Base-by-base conservation (phyloP, 2,113 vertebrate genomes). In the Cygnus atratus region DNA sequence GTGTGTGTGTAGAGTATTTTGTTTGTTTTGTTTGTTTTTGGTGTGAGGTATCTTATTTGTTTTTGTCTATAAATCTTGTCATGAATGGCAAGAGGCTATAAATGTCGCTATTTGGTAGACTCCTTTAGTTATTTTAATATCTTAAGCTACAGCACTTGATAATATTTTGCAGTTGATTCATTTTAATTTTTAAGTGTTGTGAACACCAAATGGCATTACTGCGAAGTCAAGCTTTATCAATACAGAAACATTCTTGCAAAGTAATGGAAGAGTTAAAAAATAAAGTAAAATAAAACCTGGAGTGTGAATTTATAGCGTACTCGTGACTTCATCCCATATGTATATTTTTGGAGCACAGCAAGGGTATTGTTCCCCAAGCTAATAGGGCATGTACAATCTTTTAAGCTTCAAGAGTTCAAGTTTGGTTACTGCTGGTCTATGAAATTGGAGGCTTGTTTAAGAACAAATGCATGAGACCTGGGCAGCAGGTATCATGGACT, bases 151-250 rank as follows among this genome's bases (percentile, higher is more conserved):
- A 65, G 7, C 13, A 11, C 13, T 46, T 78, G 11, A 5, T 63
- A 44, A 39, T 57, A 17, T 4, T 10, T 87, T 43, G 3, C 26
- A 41, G 7, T 52, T 65, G 5, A 33, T 17, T 15, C 9, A 18
- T 73, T 88, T 58, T 17, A 1, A 8, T 55, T 85, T 79, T 63
- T 44, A 52, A 71, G 26, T 52, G 22, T 29, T 88, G 37, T 77
- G 19, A 63, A 17, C 4, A 28, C 9, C 13, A 58, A n/a, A 39
- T 1, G 1, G 1, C 15, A 13, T 19, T 43, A 22, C 6, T 62
- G 37, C 18, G 8, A 57, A 48, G 4, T 33, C 57, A 41, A 84
- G 17, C 3, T 76, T 39, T 22, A 58, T 26, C 3, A 37, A 3
- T 6, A 13, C 9, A 50, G 18, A 80, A 33, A 2, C 9, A 24